Evolutionary conservation across 2,888 invertebrate species (phyloP).

Genomic region (Rotaria sp.): DNA sequence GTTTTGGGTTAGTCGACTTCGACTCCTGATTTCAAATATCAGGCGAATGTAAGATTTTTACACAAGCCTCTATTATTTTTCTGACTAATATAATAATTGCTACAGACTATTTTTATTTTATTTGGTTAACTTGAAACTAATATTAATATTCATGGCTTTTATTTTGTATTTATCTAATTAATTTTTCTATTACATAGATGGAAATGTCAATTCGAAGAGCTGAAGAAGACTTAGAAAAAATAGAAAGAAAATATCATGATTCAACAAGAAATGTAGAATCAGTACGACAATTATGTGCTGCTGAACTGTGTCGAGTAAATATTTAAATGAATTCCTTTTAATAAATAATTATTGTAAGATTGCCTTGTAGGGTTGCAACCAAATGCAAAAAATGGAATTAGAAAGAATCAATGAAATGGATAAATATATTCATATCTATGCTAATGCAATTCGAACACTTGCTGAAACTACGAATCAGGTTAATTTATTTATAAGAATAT

Average conservation of each 20-base stretch:
- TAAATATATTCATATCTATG: constrained; percentile 13
- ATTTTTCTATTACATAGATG: not conserved
- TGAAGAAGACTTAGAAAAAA: constrained; percentile 6
- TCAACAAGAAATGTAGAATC: constrained; percentile 22
- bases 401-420: constrained; percentile 23
- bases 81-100: not conserved
- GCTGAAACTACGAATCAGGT: constrained; percentile 8
- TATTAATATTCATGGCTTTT: too few relatives aligned
- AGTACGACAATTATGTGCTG: constrained; percentile 31
- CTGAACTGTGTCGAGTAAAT: constrained; percentile 14
- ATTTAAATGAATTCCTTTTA: not conserved
- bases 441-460: not conserved
- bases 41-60: not conserved
- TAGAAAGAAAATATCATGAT: constrained; percentile 31
- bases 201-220: constrained; percentile 13
- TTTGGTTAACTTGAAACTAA: not conserved
- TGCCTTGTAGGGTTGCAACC: constrained; percentile 2
- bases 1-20: not conserved
- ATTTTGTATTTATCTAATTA: not conserved
- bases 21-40: not conserved
- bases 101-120: not conserved
- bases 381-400: constrained; percentile 30
- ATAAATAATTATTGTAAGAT: not conserved
- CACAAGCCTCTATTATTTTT: not conserved
- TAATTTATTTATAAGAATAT: not conserved